A percentile compares a stretch with the other conserved stretches of the same genome.
These are phyloP conservation scores for Stichopus horrens DNA, from an alignment of 53 echinoderm and acorn worm genomes.

Conservation along the genomic window DNA sequence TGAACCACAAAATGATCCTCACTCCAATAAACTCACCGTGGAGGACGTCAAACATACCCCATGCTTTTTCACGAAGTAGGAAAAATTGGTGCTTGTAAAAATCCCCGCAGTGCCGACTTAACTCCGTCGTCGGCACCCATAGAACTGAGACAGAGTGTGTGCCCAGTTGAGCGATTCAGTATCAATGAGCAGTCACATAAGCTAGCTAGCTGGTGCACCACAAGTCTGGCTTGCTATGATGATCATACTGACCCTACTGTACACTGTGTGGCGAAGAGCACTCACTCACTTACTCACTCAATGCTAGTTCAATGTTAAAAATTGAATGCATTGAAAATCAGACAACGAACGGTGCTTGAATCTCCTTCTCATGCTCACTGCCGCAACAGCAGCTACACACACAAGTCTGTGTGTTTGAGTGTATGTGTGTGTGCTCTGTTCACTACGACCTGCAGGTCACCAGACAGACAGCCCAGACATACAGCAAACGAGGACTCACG, in stretches of 20 bases:
- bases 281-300: not conserved
- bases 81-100: slow-evolving; percentile 7
- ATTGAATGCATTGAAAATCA: not conserved
- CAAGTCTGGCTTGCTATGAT: not conserved
- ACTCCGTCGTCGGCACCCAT: slow-evolving; percentile 18
- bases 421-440: slow-evolving; percentile 25
- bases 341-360: not conserved
- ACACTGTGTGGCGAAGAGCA: not conserved
- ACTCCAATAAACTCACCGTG: slow-evolving; percentile 24
- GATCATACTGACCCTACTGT: not conserved
- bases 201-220: not conserved
- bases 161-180: slow-evolving; percentile 36
- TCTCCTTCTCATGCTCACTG: slow-evolving; percentile 6
- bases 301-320: slow-evolving; percentile 41
- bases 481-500: slow-evolving; percentile 20
- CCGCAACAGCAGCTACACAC: not conserved
- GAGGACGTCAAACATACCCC: slow-evolving; percentile 5
- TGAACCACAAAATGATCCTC: not conserved
- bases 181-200: slow-evolving; percentile 15
- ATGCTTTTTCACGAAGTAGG: not conserved
- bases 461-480: slow-evolving; percentile 39
- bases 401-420: not conserved
- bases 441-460: slow-evolving; percentile 43
- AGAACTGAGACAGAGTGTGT: slow-evolving; percentile 12
- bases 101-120: slow-evolving; percentile 20